Conservation (phyloP, 2,113 vertebrate species). For the Mormoops blainvillei region DNA sequence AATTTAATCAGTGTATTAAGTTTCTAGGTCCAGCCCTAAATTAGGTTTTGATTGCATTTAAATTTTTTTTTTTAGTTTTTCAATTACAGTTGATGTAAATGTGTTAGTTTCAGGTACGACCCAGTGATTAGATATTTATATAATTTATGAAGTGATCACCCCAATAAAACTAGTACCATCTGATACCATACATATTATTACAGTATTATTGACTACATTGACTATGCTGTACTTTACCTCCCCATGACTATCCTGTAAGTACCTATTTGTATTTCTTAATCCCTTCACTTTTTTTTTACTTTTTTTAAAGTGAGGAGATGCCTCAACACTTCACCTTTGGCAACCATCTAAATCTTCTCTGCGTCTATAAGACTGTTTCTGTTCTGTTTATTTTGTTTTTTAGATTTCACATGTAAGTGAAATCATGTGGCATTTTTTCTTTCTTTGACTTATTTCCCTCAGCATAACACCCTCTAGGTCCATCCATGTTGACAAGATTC, state of each 20-base stretch:
- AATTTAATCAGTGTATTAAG: background rate
- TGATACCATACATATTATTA: background rate
- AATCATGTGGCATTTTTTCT: background rate
- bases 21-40: background rate
- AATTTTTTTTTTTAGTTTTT: background rate
- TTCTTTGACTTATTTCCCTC: background rate
- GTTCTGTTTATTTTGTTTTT: background rate
- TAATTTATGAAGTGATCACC: background rate
- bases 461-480: background rate
- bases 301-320: too few species aligned
- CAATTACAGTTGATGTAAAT: background rate
- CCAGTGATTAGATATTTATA: background rate
- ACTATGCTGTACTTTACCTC: background rate
- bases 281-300: background rate
- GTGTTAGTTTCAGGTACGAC: background rate
- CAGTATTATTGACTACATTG: background rate
- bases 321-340: background rate
- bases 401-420: background rate
- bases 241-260: background rate
- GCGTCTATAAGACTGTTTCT: background rate
- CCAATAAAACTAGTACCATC: background rate
- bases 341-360: background rate
- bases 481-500: background rate
- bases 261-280: background rate
- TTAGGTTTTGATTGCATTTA: background rate